Percentiles rank a stretch among this genome's conserved stretches.
Evolutionary conservation across 2,888 invertebrate genomes (phyloP).

Genomic region (Lathronympha strigana): DNA sequence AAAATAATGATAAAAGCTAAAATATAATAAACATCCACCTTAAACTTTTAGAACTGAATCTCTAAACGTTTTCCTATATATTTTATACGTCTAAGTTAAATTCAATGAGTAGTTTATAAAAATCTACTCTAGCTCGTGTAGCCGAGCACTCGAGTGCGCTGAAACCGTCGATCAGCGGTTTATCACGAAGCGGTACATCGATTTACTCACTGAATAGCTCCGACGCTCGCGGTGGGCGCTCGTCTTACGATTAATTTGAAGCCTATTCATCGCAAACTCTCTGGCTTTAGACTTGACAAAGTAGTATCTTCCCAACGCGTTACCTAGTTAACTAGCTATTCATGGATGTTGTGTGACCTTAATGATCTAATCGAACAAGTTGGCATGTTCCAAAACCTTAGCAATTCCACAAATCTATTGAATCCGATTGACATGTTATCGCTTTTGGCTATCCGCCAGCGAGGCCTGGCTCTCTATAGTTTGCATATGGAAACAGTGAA

Average conservation of each 20-base stretch:
- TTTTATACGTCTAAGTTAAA: neutral
- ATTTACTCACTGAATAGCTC: conserved; percentile 46
- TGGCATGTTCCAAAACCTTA: neutral
- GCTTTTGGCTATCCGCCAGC: conserved; percentile 27
- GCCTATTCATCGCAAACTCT: conserved; percentile 45
- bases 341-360: neutral
- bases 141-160: conserved; percentile 1
- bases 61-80: neutral
- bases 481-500: conserved; percentile 17
- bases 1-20: too few relatives aligned
- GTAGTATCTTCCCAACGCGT: too few relatives aligned
- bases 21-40: too few relatives aligned
- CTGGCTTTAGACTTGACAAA: conserved; percentile 11
- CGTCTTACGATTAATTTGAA: conserved; percentile 47
- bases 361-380: neutral
- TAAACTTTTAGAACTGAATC: neutral
- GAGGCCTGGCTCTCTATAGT: conserved; percentile 9
- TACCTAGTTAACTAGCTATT: conserved; percentile 37
- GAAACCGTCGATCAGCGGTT: conserved; percentile 49
- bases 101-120: neutral
- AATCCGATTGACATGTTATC: conserved; percentile 25
- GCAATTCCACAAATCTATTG: conserved; percentile 1
- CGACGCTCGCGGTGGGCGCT: conserved; percentile 47
- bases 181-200: conserved; percentile 50
- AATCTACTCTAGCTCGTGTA: conserved; percentile 1